Base-by-base conservation (phyloP, 2,113 vertebrate species). In the Oreocharis arfaki region DNA sequence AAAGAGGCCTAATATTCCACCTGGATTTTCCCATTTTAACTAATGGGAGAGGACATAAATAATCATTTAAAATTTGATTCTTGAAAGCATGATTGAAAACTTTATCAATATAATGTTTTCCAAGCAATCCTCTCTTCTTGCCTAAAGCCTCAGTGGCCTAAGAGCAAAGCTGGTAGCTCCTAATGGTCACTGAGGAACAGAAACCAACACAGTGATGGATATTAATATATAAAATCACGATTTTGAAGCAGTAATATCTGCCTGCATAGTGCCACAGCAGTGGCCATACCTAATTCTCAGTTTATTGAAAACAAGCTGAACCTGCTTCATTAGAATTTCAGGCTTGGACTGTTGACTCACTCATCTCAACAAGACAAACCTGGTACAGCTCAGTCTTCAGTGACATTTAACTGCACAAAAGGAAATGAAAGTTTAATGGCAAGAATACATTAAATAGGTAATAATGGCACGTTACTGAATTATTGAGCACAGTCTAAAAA, bases 391-490 rank as follows among this genome's bases (percentile, higher is more conserved):
- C 83, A 77, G 64, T 56, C 80, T 84, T 84, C 80, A 67, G 61
- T 88, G 94, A 90, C 83, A 93, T 86, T 92, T 90, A 90, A 68
- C 71, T 77, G 63, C 74, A 73, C 46, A 57, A 88, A 84, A 77
- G 55, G 49, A 90, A 95, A 94, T 92, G 41, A 88, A 96, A 88
- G 39, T 90, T 95, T 96, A 86, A 90, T 83, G 71, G 57, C 67
- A 84, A 76, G 91, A 92, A 92, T 83, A 86, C 55, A 89, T 92
- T 92, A 90, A 90, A 65, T n/a, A 46, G 57, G 55, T 69, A 94
- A 90, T 93, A 92, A 83, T 39, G 79, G 33, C 53, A 91, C 27
- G 60, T 78, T 49, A 59, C 42, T 93, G 67, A 91, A 90, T 90
- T 92, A 93, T 53, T 87, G 67, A 96, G 59, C 32, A 79, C 4